A percentile compares a stretch with the other conserved stretches of the same genome.
Evolutionary conservation across 2,113 vertebrate species (phyloP).

Genomic region (Hypomesus transpacificus): DNA sequence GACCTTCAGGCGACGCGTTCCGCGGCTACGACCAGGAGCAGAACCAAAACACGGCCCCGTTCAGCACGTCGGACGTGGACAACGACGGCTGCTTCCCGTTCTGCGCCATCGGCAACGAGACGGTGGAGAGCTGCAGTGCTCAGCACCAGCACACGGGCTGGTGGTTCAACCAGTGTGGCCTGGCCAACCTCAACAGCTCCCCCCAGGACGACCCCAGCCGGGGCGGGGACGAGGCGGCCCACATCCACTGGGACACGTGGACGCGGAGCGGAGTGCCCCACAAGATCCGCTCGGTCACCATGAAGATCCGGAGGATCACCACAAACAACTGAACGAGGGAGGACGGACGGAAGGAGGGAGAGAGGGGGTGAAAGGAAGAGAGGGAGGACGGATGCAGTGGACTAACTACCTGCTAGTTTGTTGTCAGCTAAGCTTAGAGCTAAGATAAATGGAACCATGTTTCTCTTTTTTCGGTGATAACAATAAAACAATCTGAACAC

Average conservation of each 20-base stretch:
- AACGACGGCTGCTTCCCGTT: slow-evolving; percentile 82
- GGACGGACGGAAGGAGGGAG: not conserved
- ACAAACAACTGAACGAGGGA: slow-evolving; percentile 52
- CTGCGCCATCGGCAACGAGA: slow-evolving; percentile 70
- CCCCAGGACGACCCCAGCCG: slow-evolving; percentile 73
- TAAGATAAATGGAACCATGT: slow-evolving; percentile 14
- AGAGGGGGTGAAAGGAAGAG: not conserved
- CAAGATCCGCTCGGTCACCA: slow-evolving; percentile 85
- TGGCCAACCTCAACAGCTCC: slow-evolving; percentile 84
- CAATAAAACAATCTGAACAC: slow-evolving; percentile 34
- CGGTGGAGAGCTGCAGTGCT: slow-evolving; percentile 82
- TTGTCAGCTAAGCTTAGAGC: too few species aligned
- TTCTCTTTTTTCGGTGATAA: not conserved
- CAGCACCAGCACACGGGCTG: slow-evolving; percentile 79
- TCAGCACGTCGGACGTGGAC: slow-evolving; percentile 86
- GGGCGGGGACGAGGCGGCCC: slow-evolving; percentile 50
- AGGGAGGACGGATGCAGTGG: not conserved
- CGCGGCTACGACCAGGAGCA: slow-evolving; percentile 81
- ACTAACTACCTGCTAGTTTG: not conserved
- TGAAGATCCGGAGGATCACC: slow-evolving; percentile 84
- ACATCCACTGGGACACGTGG: slow-evolving; percentile 87
- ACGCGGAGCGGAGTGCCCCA: slow-evolving; percentile 69
- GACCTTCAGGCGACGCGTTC: slow-evolving; percentile 81
- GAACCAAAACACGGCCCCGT: slow-evolving; percentile 86
- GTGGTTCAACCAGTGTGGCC: slow-evolving; percentile 89